Percentiles rank a stretch among this genome's conserved stretches.
Conservation (phyloP, 2,797 vertebrate species). For the Sorex maritimensis region DNA sequence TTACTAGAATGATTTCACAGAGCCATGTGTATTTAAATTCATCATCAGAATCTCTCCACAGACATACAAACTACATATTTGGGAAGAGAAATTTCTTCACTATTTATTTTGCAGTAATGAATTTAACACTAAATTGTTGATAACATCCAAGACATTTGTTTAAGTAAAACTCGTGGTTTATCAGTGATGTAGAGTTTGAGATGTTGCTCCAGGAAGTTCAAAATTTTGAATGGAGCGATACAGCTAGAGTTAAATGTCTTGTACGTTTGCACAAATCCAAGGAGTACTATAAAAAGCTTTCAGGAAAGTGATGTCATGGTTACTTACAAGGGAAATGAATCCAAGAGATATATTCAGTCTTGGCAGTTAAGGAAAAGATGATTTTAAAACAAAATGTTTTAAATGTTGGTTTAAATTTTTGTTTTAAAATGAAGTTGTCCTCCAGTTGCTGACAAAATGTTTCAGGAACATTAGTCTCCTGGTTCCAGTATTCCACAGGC, state of each 20-base stretch:
- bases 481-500: not conserved
- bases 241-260: too few relatives aligned
- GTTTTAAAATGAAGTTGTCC: conserved; percentile 62
- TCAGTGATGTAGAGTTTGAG: too few relatives aligned
- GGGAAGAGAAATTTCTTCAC: conserved; percentile 21
- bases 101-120: not conserved
- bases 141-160: conserved; percentile 15
- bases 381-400: conserved; percentile 70
- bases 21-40: conserved; percentile 36
- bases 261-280: not conserved
- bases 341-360: conserved; percentile 49
- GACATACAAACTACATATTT: conserved; percentile 43
- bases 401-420: not conserved
- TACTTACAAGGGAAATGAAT: conserved; percentile 59
- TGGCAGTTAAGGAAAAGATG: conserved; percentile 55
- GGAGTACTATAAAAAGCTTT: conserved; percentile 54
- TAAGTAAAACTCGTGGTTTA: too few relatives aligned
- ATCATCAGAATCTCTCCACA: not conserved
- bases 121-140: not conserved
- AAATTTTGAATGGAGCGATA: too few relatives aligned
- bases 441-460: conserved; percentile 59
- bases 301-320: conserved; percentile 47
- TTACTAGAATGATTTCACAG: conserved; percentile 35
- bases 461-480: conserved; percentile 19
- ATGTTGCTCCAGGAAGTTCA: too few relatives aligned